Percentiles rank a stretch among this genome's conserved stretches.
Evolutionary conservation across 1,140 invertebrate species (phyloP).

Genomic region (Chionoecetes opilio): DNA sequence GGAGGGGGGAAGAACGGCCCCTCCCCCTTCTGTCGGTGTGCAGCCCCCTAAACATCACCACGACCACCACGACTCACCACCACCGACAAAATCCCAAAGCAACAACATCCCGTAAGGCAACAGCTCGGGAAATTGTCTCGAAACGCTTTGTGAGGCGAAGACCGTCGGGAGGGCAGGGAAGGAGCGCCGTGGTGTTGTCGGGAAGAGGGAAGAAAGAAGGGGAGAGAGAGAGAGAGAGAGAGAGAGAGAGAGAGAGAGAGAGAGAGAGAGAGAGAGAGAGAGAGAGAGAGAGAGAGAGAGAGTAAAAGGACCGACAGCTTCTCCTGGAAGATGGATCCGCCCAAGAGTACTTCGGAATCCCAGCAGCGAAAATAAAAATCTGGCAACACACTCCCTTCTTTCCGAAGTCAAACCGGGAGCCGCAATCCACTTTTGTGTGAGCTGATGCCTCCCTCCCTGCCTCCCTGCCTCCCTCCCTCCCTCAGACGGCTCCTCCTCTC

Average conservation of each 20-base stretch:
- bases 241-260: neutral
- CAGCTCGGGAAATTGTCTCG: neutral
- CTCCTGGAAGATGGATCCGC: conserved; percentile 71
- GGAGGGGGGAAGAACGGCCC: neutral
- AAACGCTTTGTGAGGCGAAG: neutral
- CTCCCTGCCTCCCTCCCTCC: neutral
- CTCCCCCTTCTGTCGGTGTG: neutral
- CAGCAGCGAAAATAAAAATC: conserved; percentile 76
- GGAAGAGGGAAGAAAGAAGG: too few relatives aligned
- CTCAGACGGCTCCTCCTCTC: neutral
- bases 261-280: neutral
- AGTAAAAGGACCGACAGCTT: neutral
- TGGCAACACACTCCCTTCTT: conserved; percentile 72
- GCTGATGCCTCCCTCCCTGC: conserved; percentile 35
- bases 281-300: neutral
- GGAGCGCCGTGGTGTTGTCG: neutral
- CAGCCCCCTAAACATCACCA: neutral
- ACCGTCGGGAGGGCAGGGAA: conserved; percentile 2
- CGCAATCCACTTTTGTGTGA: conserved; percentile 45
- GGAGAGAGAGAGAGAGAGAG: too few relatives aligned
- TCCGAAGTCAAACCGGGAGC: conserved; percentile 35
- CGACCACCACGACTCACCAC: neutral
- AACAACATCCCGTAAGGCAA: neutral
- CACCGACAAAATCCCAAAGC: neutral
- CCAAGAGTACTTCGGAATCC: conserved; percentile 71